Conservation (phyloP, 2,888 invertebrate genomes). For the Shargacucullia verbasci region DNA sequence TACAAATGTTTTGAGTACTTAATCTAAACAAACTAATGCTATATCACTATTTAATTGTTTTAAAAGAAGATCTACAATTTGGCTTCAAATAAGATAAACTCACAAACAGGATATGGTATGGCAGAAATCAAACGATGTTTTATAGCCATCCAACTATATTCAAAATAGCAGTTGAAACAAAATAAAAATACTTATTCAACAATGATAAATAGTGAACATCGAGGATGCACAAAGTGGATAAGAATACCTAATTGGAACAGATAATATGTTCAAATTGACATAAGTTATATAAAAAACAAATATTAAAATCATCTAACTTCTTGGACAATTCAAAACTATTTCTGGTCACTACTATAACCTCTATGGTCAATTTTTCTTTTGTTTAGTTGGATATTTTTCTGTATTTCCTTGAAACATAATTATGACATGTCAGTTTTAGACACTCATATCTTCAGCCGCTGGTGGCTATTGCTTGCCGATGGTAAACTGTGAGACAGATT, state of each 20-base stretch:
- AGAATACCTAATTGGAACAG: too few species aligned
- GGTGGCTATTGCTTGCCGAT: constrained; percentile 82
- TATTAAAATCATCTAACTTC: too few species aligned
- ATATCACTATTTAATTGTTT: constrained; percentile 10
- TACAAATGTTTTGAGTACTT: too few species aligned
- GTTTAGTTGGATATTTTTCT: not conserved
- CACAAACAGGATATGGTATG: not conserved
- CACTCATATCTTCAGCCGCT: not conserved
- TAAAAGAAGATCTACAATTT: constrained; percentile 14
- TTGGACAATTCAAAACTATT: too few species aligned
- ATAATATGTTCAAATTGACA: too few species aligned
- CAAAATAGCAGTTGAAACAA: too few species aligned
- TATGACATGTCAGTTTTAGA: constrained; percentile 20
- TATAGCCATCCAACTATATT: too few species aligned
- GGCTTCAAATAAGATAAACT: constrained; percentile 3
- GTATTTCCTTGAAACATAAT: not conserved
- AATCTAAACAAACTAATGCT: constrained; percentile 4
- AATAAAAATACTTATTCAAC: too few species aligned
- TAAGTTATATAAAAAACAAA: too few species aligned
- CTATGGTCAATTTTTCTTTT: constrained; percentile 21
- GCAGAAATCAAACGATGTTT: too few species aligned
- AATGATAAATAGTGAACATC: too few species aligned
- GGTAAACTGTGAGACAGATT: constrained; percentile 96
- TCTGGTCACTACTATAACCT: not conserved
- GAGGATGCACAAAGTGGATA: too few species aligned